Conservation (phyloP, 2,888 invertebrate genomes). For the Lasioglossum villosulum region DNA sequence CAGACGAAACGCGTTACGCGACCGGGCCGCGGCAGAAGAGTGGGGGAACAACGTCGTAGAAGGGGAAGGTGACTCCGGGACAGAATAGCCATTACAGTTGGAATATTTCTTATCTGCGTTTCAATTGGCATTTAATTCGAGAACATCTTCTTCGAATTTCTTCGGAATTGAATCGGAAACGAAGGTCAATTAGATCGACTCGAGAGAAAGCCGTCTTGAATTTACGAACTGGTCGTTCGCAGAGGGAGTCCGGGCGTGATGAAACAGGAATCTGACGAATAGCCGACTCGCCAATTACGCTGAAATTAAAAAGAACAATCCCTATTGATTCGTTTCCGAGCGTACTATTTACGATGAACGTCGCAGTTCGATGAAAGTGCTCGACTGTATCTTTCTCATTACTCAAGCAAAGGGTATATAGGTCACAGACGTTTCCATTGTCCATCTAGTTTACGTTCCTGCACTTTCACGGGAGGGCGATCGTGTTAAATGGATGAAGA, state of each 20-base stretch:
- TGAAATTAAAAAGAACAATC: constrained; percentile 41
- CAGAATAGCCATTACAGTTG: background rate
- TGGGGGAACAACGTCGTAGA: too few species aligned
- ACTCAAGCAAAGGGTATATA: constrained; percentile 59
- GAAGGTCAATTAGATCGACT: background rate
- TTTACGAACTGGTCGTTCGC: background rate
- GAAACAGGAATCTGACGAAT: constrained; percentile 19
- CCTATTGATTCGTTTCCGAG: constrained; percentile 32
- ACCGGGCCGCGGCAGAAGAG: too few species aligned
- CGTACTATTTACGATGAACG: constrained; percentile 32
- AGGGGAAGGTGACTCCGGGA: too few species aligned
- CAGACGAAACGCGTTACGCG: too few species aligned
- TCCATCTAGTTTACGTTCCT: constrained; percentile 49
- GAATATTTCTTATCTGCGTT: background rate
- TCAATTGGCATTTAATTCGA: background rate
- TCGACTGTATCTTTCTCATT: constrained; percentile 52
- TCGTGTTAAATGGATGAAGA: constrained; percentile 50
- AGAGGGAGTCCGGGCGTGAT: background rate
- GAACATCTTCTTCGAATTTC: background rate
- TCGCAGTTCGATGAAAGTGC: constrained; percentile 44
- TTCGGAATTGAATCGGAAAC: background rate
- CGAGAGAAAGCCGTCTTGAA: background rate
- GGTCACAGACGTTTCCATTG: constrained; percentile 55
- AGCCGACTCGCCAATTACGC: constrained; percentile 22
- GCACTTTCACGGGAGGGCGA: constrained; percentile 15